Percentiles rank a stretch among this genome's conserved stretches.
These are phyloP conservation scores for Salmo trutta DNA, from an alignment of 2,797 vertebrate species.

Conservation along the genomic window DNA sequence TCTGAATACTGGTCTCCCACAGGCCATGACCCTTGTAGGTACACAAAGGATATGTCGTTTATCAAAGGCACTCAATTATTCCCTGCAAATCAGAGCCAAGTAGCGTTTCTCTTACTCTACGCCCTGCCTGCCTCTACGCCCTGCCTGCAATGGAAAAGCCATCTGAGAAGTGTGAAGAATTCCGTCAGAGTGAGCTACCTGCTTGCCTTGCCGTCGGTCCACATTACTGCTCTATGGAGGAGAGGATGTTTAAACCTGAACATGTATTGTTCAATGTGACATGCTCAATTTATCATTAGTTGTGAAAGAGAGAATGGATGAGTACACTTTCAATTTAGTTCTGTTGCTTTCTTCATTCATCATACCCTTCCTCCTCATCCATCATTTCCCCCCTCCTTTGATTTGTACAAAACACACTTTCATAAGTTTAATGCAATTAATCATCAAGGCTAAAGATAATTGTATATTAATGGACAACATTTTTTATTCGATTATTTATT, in stretches of 20 bases:
- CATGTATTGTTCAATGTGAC: conserved; percentile 94
- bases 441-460: conserved; percentile 91
- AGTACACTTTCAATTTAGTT: conserved; percentile 99
- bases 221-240: conserved; percentile 44
- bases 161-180: conserved; percentile 34
- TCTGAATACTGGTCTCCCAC: conserved; percentile 11
- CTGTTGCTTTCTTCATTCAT: conserved; percentile 97
- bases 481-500: conserved; percentile 80
- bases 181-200: conserved; percentile 66
- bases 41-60: conserved; percentile 21
- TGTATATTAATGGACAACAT: conserved; percentile 92
- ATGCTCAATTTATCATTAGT: conserved; percentile 99
- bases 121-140: neutral
- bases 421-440: conserved; percentile 97
- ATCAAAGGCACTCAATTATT: conserved; percentile 32
- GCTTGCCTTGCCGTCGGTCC: conserved; percentile 29
- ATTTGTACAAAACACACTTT: conserved; percentile 88
- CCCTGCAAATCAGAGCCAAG: conserved; percentile 24
- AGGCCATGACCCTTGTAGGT: conserved; percentile 19
- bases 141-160: conserved; percentile 22
- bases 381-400: conserved; percentile 84
- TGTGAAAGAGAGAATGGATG: conserved; percentile 95
- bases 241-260: conserved; percentile 81
- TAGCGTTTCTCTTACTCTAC: neutral
- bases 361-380: conserved; percentile 88